Evolutionary conservation across 2,888 invertebrate species (phyloP), one percentile per base, ranked within the genome.

Genomic region (Ophion slaviceki): DNA sequence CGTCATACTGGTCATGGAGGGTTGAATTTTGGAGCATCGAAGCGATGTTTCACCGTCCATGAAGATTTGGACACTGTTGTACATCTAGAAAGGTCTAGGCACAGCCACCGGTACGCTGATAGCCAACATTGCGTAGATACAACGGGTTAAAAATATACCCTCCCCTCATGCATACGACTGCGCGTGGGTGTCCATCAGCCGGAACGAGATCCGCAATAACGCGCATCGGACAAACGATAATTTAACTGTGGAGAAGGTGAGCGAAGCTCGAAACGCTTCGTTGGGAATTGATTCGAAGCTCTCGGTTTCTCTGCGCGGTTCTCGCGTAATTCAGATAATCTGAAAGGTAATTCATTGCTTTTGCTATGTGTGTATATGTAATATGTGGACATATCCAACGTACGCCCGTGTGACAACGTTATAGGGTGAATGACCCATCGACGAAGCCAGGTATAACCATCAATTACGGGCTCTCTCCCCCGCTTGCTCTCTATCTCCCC

Each of bases 251-350:
- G 64, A 80, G 84, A 71, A 77, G 24, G 74, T 74, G 78, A 72
- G 76, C 64, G 64, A 74, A 68, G 70, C 81, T 71, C 67, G 80
- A 77, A 80, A 75, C 72, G 77, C 86, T 70, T 86, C 84, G 72
- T 32, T 61, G 10, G 71, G 80, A 82, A 85, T 85, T 82, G 82
- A 85, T 85, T 85, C 82, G 66, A 85, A 85, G 85, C 85, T 71
- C 45, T 40, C 4, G 71, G 72, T 67, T 66, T 74, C 68, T 67
- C 53, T n/a, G 17, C 47, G 59, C 64, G 64, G 61, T 47, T 67
- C 76, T 45, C 79, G 83, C 72, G 85, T 80, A 86, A 86, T 86
- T 86, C 85, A 82, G 82, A 86, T 86, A 80, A 86, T 86, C 85
- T 80, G 53, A 80, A 82, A 77, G 77, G 80, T 86, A 74, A 86